phyloP scores from a whole-genome alignment of 2,113 vertebrate genomes.

The Paracanthobrama guichenoti region DNA sequence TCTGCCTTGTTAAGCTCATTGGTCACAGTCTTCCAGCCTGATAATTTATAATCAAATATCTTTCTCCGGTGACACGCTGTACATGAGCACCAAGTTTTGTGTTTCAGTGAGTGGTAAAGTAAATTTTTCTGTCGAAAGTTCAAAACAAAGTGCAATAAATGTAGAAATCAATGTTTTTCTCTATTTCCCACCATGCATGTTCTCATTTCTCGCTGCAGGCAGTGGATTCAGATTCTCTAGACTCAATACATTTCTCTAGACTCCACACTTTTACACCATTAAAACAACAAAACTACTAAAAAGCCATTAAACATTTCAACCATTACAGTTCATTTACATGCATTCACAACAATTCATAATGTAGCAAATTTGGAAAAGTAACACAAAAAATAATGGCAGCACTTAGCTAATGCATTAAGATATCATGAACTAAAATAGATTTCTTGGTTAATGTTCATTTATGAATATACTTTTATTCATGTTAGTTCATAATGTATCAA shows the following conservation, averaged over 20 bases:
- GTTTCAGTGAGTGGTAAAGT: slow-evolving; percentile 13
- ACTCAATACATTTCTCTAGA: neutral
- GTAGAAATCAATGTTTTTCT: neutral
- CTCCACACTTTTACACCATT: neutral
- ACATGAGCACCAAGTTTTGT: slow-evolving; percentile 22
- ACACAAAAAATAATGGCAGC: neutral
- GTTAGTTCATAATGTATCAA: neutral
- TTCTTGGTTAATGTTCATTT: too few relatives aligned
- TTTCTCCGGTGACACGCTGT: slow-evolving; percentile 46
- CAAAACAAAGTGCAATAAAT: neutral
- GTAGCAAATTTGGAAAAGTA: neutral
- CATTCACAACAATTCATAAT: neutral
- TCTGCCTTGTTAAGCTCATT: slow-evolving; percentile 64
- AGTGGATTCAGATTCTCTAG: neutral
- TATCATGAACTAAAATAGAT: too few relatives aligned
- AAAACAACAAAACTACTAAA: neutral
- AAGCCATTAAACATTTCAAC: neutral
- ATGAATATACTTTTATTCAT: neutral
- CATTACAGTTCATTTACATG: neutral
- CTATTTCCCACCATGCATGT: slow-evolving; percentile 13
- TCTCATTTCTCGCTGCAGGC: neutral
- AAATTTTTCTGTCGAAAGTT: neutral
- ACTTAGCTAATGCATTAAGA: too few relatives aligned
- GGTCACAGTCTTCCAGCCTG: slow-evolving; percentile 64
- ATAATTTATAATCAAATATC: slow-evolving; percentile 53